A percentile compares a stretch with the other conserved stretches of the same genome.
Conservation (phyloP, 2,113 vertebrate species). For the Grantiella picta region DNA sequence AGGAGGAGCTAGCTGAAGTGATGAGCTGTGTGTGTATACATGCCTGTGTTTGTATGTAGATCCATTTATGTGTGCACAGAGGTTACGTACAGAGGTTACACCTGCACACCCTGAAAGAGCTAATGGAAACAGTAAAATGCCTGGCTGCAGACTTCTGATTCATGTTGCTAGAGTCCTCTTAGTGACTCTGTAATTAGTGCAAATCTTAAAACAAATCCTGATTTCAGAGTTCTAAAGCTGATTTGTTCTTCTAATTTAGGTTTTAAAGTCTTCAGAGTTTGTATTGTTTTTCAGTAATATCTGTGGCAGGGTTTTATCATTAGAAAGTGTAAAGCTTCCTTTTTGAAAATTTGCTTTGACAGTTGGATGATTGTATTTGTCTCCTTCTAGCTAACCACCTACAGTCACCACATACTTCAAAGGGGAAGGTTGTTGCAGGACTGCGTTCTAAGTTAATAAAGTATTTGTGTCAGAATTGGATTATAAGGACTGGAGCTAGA, state of each 20-base stretch:
- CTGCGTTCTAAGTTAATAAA: not conserved
- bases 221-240: slow-evolving; percentile 2
- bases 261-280: not conserved
- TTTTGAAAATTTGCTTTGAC: not conserved
- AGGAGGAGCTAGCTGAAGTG: not conserved
- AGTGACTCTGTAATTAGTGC: not conserved
- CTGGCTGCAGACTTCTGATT: not conserved
- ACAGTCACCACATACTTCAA: not conserved
- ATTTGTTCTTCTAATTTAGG: slow-evolving; percentile 3
- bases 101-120: not conserved
- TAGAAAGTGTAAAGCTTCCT: not conserved
- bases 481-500: not conserved
- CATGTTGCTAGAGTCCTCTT: not conserved
- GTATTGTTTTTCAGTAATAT: not conserved
- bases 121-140: not conserved
- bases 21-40: not conserved
- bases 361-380: not conserved
- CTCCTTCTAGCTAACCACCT: not conserved
- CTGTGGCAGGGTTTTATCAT: not conserved
- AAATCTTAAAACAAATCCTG: not conserved
- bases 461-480: not conserved
- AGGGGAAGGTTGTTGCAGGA: not conserved
- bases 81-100: not conserved
- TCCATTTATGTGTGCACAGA: not conserved
- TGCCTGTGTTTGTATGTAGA: not conserved